phyloP scores from a whole-genome alignment of 2,797 vertebrate species.

The Liparis tanakae region DNA sequence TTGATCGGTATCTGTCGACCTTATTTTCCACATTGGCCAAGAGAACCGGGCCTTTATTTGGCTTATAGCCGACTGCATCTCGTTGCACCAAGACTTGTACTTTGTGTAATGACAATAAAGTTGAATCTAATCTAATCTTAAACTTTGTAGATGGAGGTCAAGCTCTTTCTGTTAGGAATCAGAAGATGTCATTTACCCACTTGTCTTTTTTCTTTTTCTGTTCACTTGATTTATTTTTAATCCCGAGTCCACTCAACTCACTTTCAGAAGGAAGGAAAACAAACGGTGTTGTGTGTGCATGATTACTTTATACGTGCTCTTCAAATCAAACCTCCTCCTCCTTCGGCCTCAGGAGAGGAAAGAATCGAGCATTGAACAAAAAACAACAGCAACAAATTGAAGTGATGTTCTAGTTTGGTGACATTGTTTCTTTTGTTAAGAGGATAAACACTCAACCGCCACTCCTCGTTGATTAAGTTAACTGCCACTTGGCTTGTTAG shows the following conservation, averaged over 20 bases:
- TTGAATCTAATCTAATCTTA: no score
- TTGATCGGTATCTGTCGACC: neutral
- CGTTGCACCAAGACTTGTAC: no score
- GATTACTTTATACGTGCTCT: slow-evolving; percentile 1
- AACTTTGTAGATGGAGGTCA: neutral
- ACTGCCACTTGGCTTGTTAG: no score
- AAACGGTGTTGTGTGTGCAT: slow-evolving; percentile 16
- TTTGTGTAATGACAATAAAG: slow-evolving; percentile 13
- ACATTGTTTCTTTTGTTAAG: neutral
- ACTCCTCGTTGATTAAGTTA: neutral
- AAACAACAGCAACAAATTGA: neutral
- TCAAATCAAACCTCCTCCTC: slow-evolving; percentile 22
- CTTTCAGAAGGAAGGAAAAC: neutral
- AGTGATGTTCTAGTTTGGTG: neutral
- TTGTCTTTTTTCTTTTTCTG: no score
- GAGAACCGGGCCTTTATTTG: neutral
- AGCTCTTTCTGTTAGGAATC: neutral
- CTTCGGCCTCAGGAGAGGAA: slow-evolving; percentile 1
- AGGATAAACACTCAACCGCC: neutral
- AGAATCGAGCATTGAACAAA: neutral
- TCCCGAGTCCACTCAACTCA: slow-evolving; percentile 9
- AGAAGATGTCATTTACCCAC: neutral
- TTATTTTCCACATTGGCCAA: neutral
- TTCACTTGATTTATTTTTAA: slow-evolving; percentile 12
- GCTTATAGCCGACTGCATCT: no score